A percentile compares a stretch with the other conserved stretches of the same genome.
Conservation (phyloP, 2,113 vertebrate species). For the Genyomyrus donnyi region DNA sequence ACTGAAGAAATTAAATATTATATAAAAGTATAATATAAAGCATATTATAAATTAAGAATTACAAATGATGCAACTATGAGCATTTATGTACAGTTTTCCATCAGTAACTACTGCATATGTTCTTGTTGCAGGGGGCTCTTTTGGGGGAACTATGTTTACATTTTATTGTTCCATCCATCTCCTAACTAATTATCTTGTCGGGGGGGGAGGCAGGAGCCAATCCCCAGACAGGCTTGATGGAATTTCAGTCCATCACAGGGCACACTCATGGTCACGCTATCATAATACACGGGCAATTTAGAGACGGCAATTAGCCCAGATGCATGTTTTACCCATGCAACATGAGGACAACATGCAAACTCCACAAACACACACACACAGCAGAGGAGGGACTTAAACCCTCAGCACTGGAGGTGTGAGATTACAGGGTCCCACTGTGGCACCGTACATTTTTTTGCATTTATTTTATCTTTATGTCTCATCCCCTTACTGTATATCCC, state of each 20-base stretch:
- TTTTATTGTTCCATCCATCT: neutral
- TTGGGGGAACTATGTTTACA: neutral
- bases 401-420: neutral
- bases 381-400: neutral
- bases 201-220: neutral
- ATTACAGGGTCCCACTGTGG: neutral
- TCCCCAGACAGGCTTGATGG: neutral
- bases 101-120: neutral
- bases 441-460: neutral
- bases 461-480: neutral
- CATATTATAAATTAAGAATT: neutral
- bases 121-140: neutral
- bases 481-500: neutral
- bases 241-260: neutral
- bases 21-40: too few relatives aligned
- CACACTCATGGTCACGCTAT: neutral
- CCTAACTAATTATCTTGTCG: neutral
- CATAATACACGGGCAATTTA: neutral
- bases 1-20: neutral
- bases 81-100: neutral
- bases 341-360: neutral
- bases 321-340: neutral
- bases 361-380: neutral
- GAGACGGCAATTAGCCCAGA: neutral
- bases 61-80: neutral